Percentiles rank a stretch among this genome's conserved stretches.
phyloP scores from a whole-genome alignment of 53 echinoderm and acorn worm genomes.

The Hippasteria phrygiana region DNA sequence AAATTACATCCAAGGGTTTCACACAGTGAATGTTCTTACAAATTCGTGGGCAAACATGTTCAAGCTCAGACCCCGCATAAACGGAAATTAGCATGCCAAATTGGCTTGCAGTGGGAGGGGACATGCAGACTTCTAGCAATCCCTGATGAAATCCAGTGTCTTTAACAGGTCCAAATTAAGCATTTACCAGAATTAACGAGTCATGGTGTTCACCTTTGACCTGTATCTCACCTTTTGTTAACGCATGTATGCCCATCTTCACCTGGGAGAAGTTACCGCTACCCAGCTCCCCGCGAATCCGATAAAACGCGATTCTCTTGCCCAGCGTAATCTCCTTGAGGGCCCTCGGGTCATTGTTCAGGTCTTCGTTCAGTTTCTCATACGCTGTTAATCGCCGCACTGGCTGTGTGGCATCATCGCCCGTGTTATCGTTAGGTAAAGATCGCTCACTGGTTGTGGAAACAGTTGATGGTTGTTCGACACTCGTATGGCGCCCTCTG shows the following conservation, averaged over 20 bases:
- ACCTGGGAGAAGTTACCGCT: conserved; percentile 99
- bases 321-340: conserved; percentile 96
- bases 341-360: conserved; percentile 89
- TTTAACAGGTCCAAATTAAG: neutral
- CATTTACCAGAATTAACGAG: neutral
- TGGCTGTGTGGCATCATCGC: conserved; percentile 23
- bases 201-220: neutral
- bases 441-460: conserved; percentile 57
- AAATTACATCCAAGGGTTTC: too few species aligned
- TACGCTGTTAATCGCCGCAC: conserved; percentile 83
- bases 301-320: conserved; percentile 95
- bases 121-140: too few species aligned
- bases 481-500: conserved; percentile 42
- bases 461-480: conserved; percentile 22
- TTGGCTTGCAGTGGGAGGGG: too few species aligned
- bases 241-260: conserved; percentile 95
- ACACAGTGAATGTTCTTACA: too few species aligned
- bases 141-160: too few species aligned
- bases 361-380: conserved; percentile 85
- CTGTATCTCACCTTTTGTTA: conserved; percentile 91
- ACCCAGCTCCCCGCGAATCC: conserved; percentile 96
- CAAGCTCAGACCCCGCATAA: too few species aligned
- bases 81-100: too few species aligned
- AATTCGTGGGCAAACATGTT: too few species aligned
- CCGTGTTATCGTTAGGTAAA: conserved; percentile 47